phyloP scores from a whole-genome alignment of 2,113 vertebrate species.

The Mirza zaza region DNA sequence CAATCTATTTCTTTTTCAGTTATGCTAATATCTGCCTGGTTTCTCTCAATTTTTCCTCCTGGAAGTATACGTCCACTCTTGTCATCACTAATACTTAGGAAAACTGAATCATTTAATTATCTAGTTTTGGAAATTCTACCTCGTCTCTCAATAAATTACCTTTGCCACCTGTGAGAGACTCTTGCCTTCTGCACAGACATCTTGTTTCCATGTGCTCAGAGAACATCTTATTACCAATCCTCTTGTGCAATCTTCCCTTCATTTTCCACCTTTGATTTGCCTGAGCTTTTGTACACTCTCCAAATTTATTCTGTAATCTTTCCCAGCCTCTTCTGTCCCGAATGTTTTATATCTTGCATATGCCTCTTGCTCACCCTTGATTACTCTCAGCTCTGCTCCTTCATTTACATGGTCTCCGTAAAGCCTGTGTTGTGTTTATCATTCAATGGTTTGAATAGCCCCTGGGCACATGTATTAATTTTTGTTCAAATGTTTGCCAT shows the following conservation, averaged over 20 bases:
- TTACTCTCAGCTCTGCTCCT: constrained; percentile 45
- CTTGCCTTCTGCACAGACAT: constrained; percentile 48
- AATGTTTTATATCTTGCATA: constrained; percentile 58
- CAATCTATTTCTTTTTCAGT: constrained; percentile 1
- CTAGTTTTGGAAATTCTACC: constrained; percentile 39
- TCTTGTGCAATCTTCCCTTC: constrained; percentile 61
- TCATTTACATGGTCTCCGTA: constrained; percentile 54
- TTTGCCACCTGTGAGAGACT: constrained; percentile 55
- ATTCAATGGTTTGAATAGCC: constrained; percentile 41
- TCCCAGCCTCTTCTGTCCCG: constrained; percentile 38
- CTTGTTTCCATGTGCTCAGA: constrained; percentile 68
- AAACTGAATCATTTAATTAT: constrained; percentile 68
- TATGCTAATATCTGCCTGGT: constrained; percentile 14
- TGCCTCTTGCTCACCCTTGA: constrained; percentile 56
- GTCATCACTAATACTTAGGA: constrained; percentile 44
- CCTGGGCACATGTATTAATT: constrained; percentile 62
- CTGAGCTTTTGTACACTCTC: constrained; percentile 52
- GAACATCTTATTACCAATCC: constrained; percentile 58
- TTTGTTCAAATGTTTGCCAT: constrained; percentile 57
- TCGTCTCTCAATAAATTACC: constrained; percentile 54
- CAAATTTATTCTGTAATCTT: constrained; percentile 63
- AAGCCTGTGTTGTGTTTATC: constrained; percentile 50
- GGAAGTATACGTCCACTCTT: background rate
- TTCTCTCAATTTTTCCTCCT: constrained; percentile 8
- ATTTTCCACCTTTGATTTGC: constrained; percentile 66